phyloP scores from a whole-genome alignment of 1,140 invertebrate genomes.

The Calycopis cecrops region DNA sequence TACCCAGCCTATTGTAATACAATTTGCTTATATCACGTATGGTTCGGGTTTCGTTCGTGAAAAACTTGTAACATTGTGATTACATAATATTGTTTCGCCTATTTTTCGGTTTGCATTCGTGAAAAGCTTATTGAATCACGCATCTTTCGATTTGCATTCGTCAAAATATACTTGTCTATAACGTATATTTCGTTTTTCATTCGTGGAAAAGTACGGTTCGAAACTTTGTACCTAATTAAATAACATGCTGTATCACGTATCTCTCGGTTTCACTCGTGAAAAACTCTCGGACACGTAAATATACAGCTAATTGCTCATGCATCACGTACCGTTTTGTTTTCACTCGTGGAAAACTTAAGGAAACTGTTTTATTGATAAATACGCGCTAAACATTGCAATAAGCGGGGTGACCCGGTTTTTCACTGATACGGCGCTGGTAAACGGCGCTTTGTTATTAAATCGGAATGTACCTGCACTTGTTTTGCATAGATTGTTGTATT shows the following conservation, averaged over 20 bases:
- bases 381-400: constrained; percentile 3
- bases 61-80: background rate
- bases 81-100: background rate
- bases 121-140: too few relatives aligned
- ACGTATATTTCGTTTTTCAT: too few relatives aligned
- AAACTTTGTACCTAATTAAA: background rate
- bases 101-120: background rate
- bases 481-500: background rate
- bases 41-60: background rate
- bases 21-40: constrained; percentile 12
- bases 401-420: constrained; percentile 42
- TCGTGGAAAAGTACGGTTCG: background rate
- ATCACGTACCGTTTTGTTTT: too few relatives aligned
- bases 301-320: too few relatives aligned
- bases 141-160: too few relatives aligned
- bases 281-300: too few relatives aligned
- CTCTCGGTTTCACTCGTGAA: too few relatives aligned
- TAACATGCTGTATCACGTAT: too few relatives aligned
- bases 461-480: constrained; percentile 25
- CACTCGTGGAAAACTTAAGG: background rate
- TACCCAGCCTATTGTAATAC: constrained; percentile 8
- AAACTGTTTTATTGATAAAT: constrained; percentile 3
- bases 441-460: constrained; percentile 44
- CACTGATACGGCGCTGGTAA: constrained; percentile 44
- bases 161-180: too few relatives aligned